A percentile compares a stretch with the other conserved stretches of the same genome.
Evolutionary conservation across 64 coral and sea anemone species (phyloP).

Genomic region (Actinia tenebrosa): DNA sequence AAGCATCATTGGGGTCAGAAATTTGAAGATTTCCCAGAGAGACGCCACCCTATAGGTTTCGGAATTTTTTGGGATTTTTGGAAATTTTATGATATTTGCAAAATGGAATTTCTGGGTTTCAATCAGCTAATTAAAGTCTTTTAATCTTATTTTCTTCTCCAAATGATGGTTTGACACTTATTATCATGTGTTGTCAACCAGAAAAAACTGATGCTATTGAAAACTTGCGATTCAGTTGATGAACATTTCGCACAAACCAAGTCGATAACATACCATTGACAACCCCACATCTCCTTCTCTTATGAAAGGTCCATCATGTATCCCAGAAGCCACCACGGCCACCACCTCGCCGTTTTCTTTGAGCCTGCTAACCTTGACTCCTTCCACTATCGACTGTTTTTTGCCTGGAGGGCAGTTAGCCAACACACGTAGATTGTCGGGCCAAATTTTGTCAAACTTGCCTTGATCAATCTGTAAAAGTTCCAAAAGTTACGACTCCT

Average conservation of each 20-base stretch:
- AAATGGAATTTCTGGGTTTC: too few relatives aligned
- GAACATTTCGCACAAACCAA: too few relatives aligned
- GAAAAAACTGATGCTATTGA: too few relatives aligned
- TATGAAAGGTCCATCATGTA: slow-evolving; percentile 69
- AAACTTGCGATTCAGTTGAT: not conserved
- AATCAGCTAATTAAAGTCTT: too few relatives aligned
- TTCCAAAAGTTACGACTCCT: not conserved
- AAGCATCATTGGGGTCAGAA: not conserved
- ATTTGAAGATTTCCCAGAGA: not conserved
- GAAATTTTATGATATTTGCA: too few relatives aligned
- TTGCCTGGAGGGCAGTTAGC: slow-evolving; percentile 50
- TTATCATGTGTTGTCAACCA: too few relatives aligned
- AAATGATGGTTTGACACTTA: too few relatives aligned
- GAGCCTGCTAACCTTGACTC: slow-evolving; percentile 25
- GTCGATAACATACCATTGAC: slow-evolving; percentile 55
- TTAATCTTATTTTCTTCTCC: too few relatives aligned
- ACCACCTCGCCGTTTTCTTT: slow-evolving; percentile 63
- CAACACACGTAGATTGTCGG: slow-evolving; percentile 54
- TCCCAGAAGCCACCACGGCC: slow-evolving; percentile 72
- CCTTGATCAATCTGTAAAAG: slow-evolving; percentile 28
- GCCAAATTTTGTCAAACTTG: slow-evolving; percentile 75
- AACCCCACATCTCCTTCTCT: slow-evolving; percentile 74
- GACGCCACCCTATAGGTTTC: not conserved
- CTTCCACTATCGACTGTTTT: slow-evolving; percentile 37
- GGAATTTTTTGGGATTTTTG: not conserved